phyloP scores from a whole-genome alignment of 2,888 invertebrate genomes.

The Iphiclides podalirius region DNA sequence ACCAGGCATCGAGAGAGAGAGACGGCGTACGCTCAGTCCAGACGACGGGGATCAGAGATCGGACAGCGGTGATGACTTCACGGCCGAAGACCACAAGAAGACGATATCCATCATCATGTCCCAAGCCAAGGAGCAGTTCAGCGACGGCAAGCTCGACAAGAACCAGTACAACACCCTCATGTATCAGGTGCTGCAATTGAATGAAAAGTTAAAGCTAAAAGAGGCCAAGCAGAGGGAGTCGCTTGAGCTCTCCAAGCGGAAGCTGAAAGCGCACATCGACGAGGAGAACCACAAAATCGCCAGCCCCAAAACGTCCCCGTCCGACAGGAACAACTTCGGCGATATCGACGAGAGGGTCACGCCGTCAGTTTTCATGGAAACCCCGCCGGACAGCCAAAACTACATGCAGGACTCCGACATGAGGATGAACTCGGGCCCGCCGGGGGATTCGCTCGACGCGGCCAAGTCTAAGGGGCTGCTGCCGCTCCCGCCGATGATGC shows the following conservation, averaged over 20 bases:
- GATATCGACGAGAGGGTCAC: conserved; percentile 77
- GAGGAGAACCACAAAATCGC: conserved; percentile 62
- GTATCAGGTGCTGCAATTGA: conserved; percentile 88
- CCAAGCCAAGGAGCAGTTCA: conserved; percentile 89
- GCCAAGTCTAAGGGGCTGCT: conserved; percentile 36
- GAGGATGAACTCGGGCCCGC: conserved; percentile 46
- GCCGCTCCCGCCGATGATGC: conserved; percentile 54
- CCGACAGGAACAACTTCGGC: conserved; percentile 58
- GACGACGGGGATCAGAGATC: conserved; percentile 77
- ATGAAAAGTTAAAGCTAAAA: conserved; percentile 87
- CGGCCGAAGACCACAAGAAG: conserved; percentile 80
- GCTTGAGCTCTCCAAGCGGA: conserved; percentile 74
- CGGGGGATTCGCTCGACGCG: conserved; percentile 41
- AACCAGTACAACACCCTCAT: conserved; percentile 87
- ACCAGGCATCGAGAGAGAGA: conserved; percentile 70
- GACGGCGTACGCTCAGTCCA: conserved; percentile 70
- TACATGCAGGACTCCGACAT: conserved; percentile 62
- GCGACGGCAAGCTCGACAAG: conserved; percentile 86
- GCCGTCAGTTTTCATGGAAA: conserved; percentile 52
- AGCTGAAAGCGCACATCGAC: conserved; percentile 57
- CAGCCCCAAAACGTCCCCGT: conserved; percentile 69
- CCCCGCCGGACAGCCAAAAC: conserved; percentile 51
- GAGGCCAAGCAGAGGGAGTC: conserved; percentile 88
- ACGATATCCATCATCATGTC: conserved; percentile 88
- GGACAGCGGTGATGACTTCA: conserved; percentile 71